Conservation (phyloP, 1,140 invertebrate genomes). For the Drosophila nasuta region DNA sequence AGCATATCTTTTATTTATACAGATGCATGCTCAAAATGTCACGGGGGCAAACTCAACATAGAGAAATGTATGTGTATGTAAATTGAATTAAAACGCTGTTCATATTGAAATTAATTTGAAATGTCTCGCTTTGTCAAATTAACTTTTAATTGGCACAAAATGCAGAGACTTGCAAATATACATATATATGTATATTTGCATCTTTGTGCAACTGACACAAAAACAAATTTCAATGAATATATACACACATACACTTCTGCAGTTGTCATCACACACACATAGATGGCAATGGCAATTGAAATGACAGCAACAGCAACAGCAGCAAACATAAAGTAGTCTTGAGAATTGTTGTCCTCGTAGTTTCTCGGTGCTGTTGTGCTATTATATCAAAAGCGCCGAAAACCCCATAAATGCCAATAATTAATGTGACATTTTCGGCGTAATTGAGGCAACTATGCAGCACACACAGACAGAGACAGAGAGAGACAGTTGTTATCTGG, state of each 20-base stretch:
- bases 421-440: slow-evolving; percentile 81
- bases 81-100: slow-evolving; percentile 75
- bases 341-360: slow-evolving; percentile 57
- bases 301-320: slow-evolving; percentile 46
- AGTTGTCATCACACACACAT: slow-evolving; percentile 54
- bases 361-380: slow-evolving; percentile 25
- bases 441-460: slow-evolving; percentile 73
- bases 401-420: slow-evolving; percentile 82
- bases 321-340: slow-evolving; percentile 65
- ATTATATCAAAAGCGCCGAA: slow-evolving; percentile 77
- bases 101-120: slow-evolving; percentile 77
- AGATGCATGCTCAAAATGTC: not conserved
- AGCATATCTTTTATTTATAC: no score
- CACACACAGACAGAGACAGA: slow-evolving; percentile 31
- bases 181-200: not conserved
- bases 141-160: slow-evolving; percentile 78
- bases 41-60: not conserved
- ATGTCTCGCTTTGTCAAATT: slow-evolving; percentile 82
- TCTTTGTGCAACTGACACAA: slow-evolving; percentile 71
- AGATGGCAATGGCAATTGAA: slow-evolving; percentile 61
- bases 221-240: slow-evolving; percentile 81
- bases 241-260: slow-evolving; percentile 30
- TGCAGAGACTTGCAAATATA: slow-evolving; percentile 30
- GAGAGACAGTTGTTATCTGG: not conserved
- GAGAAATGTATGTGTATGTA: slow-evolving; percentile 34